phyloP scores from a whole-genome alignment of 1,140 invertebrate species.

The Conus ventricosus region DNA sequence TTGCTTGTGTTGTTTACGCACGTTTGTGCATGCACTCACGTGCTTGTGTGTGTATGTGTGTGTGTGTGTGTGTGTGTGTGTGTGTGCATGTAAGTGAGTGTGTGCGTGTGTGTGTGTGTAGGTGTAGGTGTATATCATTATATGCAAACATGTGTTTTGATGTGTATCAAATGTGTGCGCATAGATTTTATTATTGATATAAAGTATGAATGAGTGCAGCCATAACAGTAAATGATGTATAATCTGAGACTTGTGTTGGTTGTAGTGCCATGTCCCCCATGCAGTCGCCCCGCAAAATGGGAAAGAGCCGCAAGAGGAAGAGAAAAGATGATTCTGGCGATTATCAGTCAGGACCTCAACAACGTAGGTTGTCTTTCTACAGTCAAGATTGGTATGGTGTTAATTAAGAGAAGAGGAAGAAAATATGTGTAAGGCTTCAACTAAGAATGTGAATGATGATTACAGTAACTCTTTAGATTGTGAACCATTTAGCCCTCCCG shows the following conservation, averaged over 20 bases:
- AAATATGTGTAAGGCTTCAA: too few relatives aligned
- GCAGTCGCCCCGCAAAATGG: constrained; percentile 48
- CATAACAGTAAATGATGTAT: too few relatives aligned
- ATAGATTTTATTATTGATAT: too few relatives aligned
- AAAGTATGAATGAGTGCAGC: too few relatives aligned
- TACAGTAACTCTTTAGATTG: too few relatives aligned
- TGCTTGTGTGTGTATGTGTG: background rate
- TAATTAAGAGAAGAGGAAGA: too few relatives aligned
- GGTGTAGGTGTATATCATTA: background rate
- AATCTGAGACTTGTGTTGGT: background rate
- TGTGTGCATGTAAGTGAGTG: background rate
- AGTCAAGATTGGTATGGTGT: too few relatives aligned
- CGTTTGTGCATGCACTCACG: background rate
- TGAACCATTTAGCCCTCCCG: too few relatives aligned
- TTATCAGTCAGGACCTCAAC: constrained; percentile 38
- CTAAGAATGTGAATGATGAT: too few relatives aligned
- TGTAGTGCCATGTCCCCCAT: constrained; percentile 42
- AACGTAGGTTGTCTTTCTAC: constrained; percentile 45
- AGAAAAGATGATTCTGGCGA: constrained; percentile 55
- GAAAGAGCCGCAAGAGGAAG: constrained; percentile 52
- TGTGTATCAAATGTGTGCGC: too few relatives aligned
- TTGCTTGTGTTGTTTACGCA: background rate
- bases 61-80: constrained; percentile 8
- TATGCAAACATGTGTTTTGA: background rate
- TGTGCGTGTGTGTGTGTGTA: background rate